Base-by-base conservation (phyloP, 2,888 invertebrate genomes). In the Tyria jacobaeae region DNA sequence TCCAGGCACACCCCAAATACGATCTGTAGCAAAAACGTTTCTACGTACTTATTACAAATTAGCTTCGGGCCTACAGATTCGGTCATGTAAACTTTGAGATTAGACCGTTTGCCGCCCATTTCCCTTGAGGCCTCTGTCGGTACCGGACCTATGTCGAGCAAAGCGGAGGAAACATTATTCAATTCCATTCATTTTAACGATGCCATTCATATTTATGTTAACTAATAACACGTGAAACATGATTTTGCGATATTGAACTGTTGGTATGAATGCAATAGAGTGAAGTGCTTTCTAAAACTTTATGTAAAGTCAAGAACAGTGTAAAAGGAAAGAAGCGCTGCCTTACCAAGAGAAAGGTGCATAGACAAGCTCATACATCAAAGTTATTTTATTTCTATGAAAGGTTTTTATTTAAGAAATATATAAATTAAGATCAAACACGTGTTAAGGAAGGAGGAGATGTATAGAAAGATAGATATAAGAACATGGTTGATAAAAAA, bases 1-100 rank as follows among this genome's bases (percentile, higher is more conserved):
- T 54, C 47, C 35, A 17, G 52, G 54, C 50, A 57, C 52, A n/a
- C 47, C 47, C 12, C 60, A 60, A 69, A 64, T 54, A 57, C 55
- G 25, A 64, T 61, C 59, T 24, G 58, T 48, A 53, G 47, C 21
- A 41, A 47, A 68, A 67, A 62, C 58, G 61, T 64, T 76, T 62
- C 58, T 49, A 57, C 39, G 47, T 64, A 64, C 60, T 70, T 70
- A 76, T 76, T 70, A 64, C 62, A 57, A 70, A 76, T 66, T 68
- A 64, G 61, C 62, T 70, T 60, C 17, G 57, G 27, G 60, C 25
- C 57, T 51, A 52, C 44, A 63, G 57, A 66, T 63, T 59, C 50
- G 57, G 47, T 50, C 53, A 67, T 25, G 57, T 60, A 58, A 66
- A 76, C 62, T 68, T 73, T 37, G 51, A 51, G 39, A 63, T 73